Evolutionary conservation across 2,113 vertebrate species (phyloP), one percentile per base, ranked within the genome.

Genomic region (Calyptommatus sinebrachiatus): DNA sequence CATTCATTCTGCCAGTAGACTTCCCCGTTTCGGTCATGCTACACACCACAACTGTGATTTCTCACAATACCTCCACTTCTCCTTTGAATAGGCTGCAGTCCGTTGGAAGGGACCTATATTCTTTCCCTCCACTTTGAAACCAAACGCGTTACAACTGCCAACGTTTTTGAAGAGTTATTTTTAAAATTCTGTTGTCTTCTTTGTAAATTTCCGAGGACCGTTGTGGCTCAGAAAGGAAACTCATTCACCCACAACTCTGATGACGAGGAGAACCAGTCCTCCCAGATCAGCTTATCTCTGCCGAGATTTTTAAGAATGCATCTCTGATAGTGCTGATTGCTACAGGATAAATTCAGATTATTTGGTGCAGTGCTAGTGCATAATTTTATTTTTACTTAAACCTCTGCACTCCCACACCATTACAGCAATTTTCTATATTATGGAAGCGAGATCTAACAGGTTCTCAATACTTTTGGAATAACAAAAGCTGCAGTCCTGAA

Each of bases 141-240:
- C 80, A 65, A 57, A 29, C 8, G 26, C 48, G 65, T 82, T 76
- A 76, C 28, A 10, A 76, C 26, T 76, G 35, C 48, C 48, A 70
- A 57, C 11, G 16, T 53, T 82, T 41, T 77, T 71, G 60, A 82
- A 82, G 69, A 41, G 31, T 66, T 82, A 72, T 72, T 82, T 81
- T 82, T 82, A 71, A 77, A 76, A 71, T 76, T 29, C 69, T 21
- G 28, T 45, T 75, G 50, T 31, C 24, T 26, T 61, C 66, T 75
- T 75, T 76, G 35, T 81, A 35, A 41, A 62, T 76, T 81, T 75
- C 50, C 61, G 20, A 28, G 63, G 48, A 78, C 28, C 35, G 61
- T 29, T 75, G 26, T 69, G 8, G 31, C 11, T 76, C 66, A 70
- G 69, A 75, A 62, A 61, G 69, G 69, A 81, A 80, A 18, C 48